Evolutionary conservation across 2,113 vertebrate genomes (phyloP), one percentile per base, ranked within the genome.

Genomic region (Argyrosomus japonicus): DNA sequence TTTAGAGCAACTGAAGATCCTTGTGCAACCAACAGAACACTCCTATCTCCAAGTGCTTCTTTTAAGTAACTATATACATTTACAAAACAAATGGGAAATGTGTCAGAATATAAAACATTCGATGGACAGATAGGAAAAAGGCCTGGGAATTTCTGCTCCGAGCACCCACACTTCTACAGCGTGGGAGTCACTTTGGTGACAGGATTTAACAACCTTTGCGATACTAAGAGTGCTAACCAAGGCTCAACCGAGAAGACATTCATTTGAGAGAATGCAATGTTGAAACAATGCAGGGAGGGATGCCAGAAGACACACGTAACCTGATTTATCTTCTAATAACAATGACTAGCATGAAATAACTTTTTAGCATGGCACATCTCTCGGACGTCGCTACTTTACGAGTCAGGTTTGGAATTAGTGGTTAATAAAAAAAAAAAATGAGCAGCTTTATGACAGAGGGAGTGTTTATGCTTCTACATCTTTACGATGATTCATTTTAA

Each of bases 21-120:
- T 81, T 47, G 5, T 45, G 36, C 75, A 82, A 89, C 78, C 23
- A 81, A 84, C 63, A 85, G 51, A 87, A 80, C 82, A 81, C 84
- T 71, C 47, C 65, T 69, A 79, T 58, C 17, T 81, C 82, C 91
- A 91, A 93, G 83, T 88, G 79, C 84, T 79, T 92, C 74, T 50
- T 32, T 73, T 54, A 27, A 72, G 67, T n/a, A 86, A 61, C 61
- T 72, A 87, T 63, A 67, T 54, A 77, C 17, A 58, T 61, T 83
- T 87, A 88, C 82, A 92, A 87, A 81, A 92, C 36, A 70, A 88
- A 85, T 36, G 56, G 27, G 68, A 89, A 85, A 80, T 56, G 62
- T 21, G 7, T 82, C 60, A 60, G 76, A 88, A 60, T 88, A 93
- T 58, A 89, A 93, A 90, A 90, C 86, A 90, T 91, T 88, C 73